phyloP scores from a whole-genome alignment of 2,888 invertebrate genomes.

The Apotomis capreana region DNA sequence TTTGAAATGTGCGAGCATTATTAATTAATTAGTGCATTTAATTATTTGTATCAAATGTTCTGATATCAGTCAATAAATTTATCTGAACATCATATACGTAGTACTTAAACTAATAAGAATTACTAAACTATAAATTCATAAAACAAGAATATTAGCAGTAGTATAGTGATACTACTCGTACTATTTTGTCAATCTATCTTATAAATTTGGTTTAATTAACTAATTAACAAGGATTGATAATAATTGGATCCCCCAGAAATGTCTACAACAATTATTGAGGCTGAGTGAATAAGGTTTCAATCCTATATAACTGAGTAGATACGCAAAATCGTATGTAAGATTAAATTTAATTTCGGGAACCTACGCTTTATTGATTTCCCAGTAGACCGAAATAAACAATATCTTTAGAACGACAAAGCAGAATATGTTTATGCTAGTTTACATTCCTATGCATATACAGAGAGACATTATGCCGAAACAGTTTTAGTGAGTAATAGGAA shows the following conservation, averaged over 20 bases:
- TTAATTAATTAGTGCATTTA: slow-evolving; percentile 32
- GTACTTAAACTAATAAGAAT: no score
- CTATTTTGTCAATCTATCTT: background rate
- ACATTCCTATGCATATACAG: slow-evolving; percentile 6
- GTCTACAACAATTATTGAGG: background rate
- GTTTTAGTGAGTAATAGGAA: slow-evolving; percentile 15
- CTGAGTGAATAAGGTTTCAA: slow-evolving; percentile 2
- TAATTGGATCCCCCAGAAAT: slow-evolving; percentile 5
- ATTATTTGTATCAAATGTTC: no score
- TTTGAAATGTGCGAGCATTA: slow-evolving; percentile 50
- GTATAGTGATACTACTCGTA: no score
- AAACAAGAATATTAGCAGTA: no score
- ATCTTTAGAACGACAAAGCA: slow-evolving; percentile 4
- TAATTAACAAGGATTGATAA: background rate
- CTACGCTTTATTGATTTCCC: slow-evolving; percentile 56
- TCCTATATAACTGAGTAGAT: background rate
- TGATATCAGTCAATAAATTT: no score
- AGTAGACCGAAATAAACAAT: slow-evolving; percentile 42
- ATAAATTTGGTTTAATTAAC: background rate
- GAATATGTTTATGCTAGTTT: background rate
- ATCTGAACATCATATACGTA: no score
- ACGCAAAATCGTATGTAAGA: background rate
- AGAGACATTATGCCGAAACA: slow-evolving; percentile 6
- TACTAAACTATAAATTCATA: no score
- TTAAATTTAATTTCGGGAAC: slow-evolving; percentile 47